Evolutionary conservation across 2,113 vertebrate species (phyloP), one percentile per base, ranked within the genome.

Genomic region (Eudyptes chrysolophus): DNA sequence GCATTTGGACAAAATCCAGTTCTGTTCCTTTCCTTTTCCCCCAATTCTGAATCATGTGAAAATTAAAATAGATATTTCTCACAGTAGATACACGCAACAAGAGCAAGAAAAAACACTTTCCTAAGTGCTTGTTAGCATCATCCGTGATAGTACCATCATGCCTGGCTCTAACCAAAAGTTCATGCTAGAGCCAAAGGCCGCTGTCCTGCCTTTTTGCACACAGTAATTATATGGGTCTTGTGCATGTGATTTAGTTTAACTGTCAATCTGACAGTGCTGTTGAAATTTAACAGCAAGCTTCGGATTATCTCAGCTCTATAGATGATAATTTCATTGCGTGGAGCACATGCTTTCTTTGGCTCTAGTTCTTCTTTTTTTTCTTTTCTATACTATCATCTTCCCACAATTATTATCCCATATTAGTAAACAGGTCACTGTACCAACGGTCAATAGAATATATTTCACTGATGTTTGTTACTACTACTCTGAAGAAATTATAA

Each of bases 241-340:
- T 60, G 68, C 83, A n/a, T 89, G 79, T 84, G 89, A 87, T 94
- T 94, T 90, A 82, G 65, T 94, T 89, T 70, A 52, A 84, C 64
- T 82, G 84, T 93, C 89, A 82, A 26, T 93, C 69, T 95, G 85
- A 87, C 85, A 95, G 48, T 76, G 72, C 83, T 81, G 64, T 57
- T 96, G 91, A 97, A 96, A 82, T 96, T 83, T 81, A 94, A 84
- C 94, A 97, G 85, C 30, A 83, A 90, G 58, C 5, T 93, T 92
- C 93, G 46, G 46, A 80, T 93, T 95, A 94, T 90, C 78, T 95
- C 46, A 62, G 42, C 54, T 90, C 61, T 82, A 5, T 38, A 54
- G 83, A 84, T 51, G 69, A 88, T 93, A 77, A 87, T 93, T 89
- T 87, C 65, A 42, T 62, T 94, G 60, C 52, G 1, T 78, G 46